Conservation (phyloP, 2,113 vertebrate genomes). For the Microcebus lehilahytsara region DNA sequence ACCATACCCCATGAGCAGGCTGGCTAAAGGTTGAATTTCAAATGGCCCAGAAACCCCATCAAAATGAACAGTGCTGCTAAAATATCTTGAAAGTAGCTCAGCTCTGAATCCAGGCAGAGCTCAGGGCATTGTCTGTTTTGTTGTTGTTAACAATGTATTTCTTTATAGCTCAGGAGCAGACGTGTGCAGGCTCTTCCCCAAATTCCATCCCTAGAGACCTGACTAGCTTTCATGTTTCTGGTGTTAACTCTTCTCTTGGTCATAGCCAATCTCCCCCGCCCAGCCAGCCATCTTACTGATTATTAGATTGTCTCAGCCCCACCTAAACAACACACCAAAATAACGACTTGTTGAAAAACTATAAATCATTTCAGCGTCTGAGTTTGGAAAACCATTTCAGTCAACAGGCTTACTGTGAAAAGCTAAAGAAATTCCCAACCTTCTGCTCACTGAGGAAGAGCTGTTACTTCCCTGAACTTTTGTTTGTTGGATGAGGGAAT, state of each 20-base stretch:
- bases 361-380: constrained; percentile 81
- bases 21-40: constrained; percentile 74
- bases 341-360: constrained; percentile 82
- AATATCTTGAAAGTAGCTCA: constrained; percentile 71
- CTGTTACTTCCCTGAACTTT: constrained; percentile 75
- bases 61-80: constrained; percentile 75
- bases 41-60: constrained; percentile 79
- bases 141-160: constrained; percentile 66
- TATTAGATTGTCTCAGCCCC: constrained; percentile 75
- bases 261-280: constrained; percentile 50
- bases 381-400: constrained; percentile 81
- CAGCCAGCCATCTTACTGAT: constrained; percentile 71
- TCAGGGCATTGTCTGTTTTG: constrained; percentile 60
- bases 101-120: constrained; percentile 66
- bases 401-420: constrained; percentile 83
- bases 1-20: constrained; percentile 68
- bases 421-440: constrained; percentile 77
- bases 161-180: constrained; percentile 69
- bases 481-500: constrained; percentile 75
- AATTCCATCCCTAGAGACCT: constrained; percentile 77
- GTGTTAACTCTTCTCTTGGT: constrained; percentile 74
- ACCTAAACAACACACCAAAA: constrained; percentile 78
- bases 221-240: constrained; percentile 79
- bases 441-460: constrained; percentile 57
- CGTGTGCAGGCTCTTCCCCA: constrained; percentile 76